Conservation (phyloP, 2,113 vertebrate species). For the Hemibagrus wyckioides region DNA sequence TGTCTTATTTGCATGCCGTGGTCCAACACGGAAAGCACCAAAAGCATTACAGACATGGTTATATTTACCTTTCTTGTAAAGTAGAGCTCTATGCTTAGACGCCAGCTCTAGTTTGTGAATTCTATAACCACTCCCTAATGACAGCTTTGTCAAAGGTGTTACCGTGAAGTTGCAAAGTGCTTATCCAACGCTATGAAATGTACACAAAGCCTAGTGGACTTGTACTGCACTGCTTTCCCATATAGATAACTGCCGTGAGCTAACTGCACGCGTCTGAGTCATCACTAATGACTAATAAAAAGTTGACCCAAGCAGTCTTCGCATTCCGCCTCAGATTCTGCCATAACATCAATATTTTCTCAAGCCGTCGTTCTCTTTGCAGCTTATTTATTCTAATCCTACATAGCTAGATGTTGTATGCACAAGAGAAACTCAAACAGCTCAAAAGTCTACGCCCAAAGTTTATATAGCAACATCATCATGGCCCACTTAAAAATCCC, state of each 20-base stretch:
- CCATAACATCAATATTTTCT: constrained; percentile 56
- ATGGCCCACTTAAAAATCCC: neutral
- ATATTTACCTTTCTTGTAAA: neutral
- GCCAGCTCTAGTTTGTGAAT: neutral
- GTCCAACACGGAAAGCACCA: neutral
- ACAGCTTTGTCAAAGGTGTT: constrained; percentile 51
- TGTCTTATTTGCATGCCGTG: neutral
- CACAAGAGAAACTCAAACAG: constrained; percentile 64
- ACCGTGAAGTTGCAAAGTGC: neutral
- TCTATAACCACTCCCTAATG: neutral
- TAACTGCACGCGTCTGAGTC: constrained; percentile 7
- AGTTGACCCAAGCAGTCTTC: neutral
- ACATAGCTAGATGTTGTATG: constrained; percentile 45
- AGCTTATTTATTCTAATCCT: neutral
- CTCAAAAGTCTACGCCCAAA: constrained; percentile 60
- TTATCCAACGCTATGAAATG: constrained; percentile 13
- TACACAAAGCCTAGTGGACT: constrained; percentile 13
- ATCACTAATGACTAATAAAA: neutral
- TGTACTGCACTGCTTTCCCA: neutral
- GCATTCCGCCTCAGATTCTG: neutral
- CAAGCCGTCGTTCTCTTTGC: constrained; percentile 44
- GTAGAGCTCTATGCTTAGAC: neutral
- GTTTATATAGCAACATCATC: neutral
- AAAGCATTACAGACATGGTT: neutral
- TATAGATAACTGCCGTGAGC: neutral